Evolutionary conservation across 2,888 invertebrate genomes (phyloP).

Genomic region (Cephus nigrinus): DNA sequence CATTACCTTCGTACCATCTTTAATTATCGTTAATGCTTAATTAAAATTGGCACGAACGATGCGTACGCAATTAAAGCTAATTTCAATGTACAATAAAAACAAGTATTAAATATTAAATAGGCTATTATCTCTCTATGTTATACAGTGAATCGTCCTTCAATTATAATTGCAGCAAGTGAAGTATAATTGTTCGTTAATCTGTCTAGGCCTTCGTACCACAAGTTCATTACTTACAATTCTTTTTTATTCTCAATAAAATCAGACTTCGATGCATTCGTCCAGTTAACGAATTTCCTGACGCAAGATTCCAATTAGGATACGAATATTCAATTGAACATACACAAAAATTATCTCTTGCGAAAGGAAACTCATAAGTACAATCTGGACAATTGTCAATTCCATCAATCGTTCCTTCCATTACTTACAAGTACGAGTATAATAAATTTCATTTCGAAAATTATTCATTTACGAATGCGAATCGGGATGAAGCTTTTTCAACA

Average conservation of each 20-base stretch:
- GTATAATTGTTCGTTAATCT: background rate
- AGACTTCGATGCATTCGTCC: background rate
- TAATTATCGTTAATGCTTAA: constrained; percentile 11
- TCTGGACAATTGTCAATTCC: background rate
- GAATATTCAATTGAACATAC: background rate
- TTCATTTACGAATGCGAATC: background rate
- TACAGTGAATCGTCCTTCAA: constrained; percentile 8
- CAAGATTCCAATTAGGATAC: background rate
- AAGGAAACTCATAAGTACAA: background rate
- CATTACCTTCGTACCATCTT: constrained; percentile 14
- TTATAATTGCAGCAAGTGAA: constrained; percentile 4
- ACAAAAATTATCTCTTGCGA: background rate
- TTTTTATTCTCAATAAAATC: background rate
- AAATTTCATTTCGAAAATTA: background rate
- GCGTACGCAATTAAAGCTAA: constrained; percentile 19
- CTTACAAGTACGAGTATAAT: background rate
- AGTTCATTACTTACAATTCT: background rate
- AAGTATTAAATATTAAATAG: constrained; percentile 21
- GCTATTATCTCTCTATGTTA: constrained; percentile 17
- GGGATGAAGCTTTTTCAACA: background rate
- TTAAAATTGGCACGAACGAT: constrained; percentile 18
- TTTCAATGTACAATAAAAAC: constrained; percentile 20
- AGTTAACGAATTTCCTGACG: background rate
- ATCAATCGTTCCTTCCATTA: background rate
- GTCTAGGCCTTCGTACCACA: background rate